Evolutionary conservation across 2,888 invertebrate species (phyloP), one percentile per base, ranked within the genome.

Genomic region (Dione juno): DNA sequence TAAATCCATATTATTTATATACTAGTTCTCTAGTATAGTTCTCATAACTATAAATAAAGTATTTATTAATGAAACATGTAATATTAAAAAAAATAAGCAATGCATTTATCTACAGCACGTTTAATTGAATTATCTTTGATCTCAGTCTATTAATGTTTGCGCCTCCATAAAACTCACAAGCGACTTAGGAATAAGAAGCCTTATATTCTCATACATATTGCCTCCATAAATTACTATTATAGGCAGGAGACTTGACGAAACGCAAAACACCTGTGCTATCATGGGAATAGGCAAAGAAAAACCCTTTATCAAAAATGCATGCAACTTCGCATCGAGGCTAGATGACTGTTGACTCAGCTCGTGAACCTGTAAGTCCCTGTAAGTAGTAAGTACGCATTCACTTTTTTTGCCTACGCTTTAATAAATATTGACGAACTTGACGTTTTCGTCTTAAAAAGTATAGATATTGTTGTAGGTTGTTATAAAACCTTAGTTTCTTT

Each of bases 261-360:
- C 77, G 79, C 74, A 77, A 78, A 75, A 74, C 71, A 73, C 74
- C 74, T 72, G 66, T 50, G 50, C 58, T 67, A 66, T 74, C 72
- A 43, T 66, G 70, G 76, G 76, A 72, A 69, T 67, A 74, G 72
- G 75, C 73, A 76, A 77, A 76, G 76, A 79, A 75, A 77, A 83
- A 83, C 71, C 82, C 59, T 67, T 57, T 84, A 90, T 92, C 84
- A 88, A 88, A 84, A 87, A 90, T 91, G 86, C 87, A 90, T 87
- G 82, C 81, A 80, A 77, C 81, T 80, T 83, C 77, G 80, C 85
- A 84, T 88, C 82, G 85, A 79, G 85, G 84, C 88, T 86, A 88
- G 88, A 87, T 82, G 84, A 78, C 86, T 90, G 90, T 89, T 89
- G 89, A 88, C 88, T 87, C 79, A 78, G 81, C 82, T 81, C 79